phyloP scores from a whole-genome alignment of 2,113 vertebrate species.

The Datnioides undecimradiatus region DNA sequence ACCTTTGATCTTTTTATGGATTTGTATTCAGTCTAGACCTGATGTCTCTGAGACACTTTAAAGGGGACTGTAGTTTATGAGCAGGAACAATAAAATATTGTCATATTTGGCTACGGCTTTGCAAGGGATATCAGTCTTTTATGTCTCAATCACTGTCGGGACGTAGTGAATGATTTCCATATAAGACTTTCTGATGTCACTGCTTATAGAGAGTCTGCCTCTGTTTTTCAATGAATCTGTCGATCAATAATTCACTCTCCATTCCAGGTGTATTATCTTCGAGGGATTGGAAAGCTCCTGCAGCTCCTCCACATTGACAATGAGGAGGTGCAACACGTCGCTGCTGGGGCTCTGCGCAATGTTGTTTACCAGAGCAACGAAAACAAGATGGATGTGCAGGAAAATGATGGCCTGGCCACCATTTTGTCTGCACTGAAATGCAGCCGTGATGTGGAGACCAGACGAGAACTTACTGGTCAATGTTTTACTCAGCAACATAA shows the following conservation, averaged over 20 bases:
- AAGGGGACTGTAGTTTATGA: too few relatives aligned
- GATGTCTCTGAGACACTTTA: background rate
- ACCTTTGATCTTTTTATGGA: too few relatives aligned
- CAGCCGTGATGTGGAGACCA: slow-evolving; percentile 88
- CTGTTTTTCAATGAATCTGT: background rate
- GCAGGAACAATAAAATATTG: background rate
- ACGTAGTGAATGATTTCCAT: background rate
- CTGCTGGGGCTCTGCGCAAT: slow-evolving; percentile 89
- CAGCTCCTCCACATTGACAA: slow-evolving; percentile 83
- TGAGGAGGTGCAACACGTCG: slow-evolving; percentile 86
- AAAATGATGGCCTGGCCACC: slow-evolving; percentile 83
- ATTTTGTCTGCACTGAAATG: slow-evolving; percentile 83
- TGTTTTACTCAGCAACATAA: background rate
- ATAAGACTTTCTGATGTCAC: background rate
- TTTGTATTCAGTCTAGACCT: too few relatives aligned
- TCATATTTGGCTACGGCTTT: background rate
- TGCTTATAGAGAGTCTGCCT: background rate
- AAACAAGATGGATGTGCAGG: slow-evolving; percentile 92
- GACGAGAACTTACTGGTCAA: slow-evolving; percentile 92
- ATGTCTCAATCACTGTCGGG: background rate
- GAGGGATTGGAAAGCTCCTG: slow-evolving; percentile 89
- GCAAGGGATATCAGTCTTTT: background rate
- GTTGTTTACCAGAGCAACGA: slow-evolving; percentile 89
- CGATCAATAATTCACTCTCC: background rate
- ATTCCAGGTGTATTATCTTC: slow-evolving; percentile 84